Evolutionary conservation across 1,140 invertebrate species (phyloP).

Genomic region (Nebria ingens): DNA sequence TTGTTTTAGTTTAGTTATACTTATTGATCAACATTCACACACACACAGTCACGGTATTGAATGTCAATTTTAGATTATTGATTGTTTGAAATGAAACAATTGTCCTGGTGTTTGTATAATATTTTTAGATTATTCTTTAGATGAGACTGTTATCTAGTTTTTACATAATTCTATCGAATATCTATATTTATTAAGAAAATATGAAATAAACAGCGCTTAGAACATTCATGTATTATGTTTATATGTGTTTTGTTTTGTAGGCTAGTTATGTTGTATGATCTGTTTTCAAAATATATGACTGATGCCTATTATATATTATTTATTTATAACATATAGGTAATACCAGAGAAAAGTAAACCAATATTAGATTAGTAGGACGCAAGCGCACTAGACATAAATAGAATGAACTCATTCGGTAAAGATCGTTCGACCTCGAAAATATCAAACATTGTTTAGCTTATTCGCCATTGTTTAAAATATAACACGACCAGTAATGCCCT

Average conservation of each 20-base stretch:
- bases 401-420: background rate
- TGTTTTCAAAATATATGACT: constrained; percentile 2
- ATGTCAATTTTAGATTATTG: too few relatives aligned
- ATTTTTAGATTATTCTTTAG: background rate
- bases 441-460: background rate
- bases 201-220: background rate
- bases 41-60: too few relatives aligned
- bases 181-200: constrained; percentile 1
- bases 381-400: too few relatives aligned
- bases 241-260: constrained; percentile 6
- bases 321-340: background rate
- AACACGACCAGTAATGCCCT: constrained; percentile 1
- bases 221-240: background rate
- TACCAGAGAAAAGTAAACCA: background rate
- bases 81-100: too few relatives aligned
- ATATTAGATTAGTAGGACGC: too few relatives aligned
- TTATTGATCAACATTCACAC: too few relatives aligned
- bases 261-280: constrained; percentile 4
- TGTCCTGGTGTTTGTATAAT: too few relatives aligned
- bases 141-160: constrained; percentile 3
- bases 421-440: background rate
- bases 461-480: background rate
- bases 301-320: background rate
- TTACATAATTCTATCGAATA: background rate
- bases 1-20: too few relatives aligned